Base-by-base conservation (phyloP, 2,113 vertebrate species). In the Anser cygnoides region DNA sequence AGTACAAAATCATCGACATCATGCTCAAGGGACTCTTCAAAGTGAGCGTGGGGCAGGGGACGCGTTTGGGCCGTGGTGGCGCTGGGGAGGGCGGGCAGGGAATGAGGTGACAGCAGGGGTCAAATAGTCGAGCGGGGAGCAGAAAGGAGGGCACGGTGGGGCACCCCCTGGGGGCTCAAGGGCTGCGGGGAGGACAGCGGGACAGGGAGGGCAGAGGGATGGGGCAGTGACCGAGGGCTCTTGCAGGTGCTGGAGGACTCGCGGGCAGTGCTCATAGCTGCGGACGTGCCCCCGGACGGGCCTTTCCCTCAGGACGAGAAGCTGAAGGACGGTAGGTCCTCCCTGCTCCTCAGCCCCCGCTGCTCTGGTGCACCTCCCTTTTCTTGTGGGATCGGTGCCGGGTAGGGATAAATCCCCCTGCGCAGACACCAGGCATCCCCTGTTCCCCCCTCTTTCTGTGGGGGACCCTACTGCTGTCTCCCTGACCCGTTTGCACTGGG, bases 21-120 rank as follows among this genome's bases (percentile, higher is more conserved):
- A 99, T 99, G 99, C 98, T 99, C 87, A 99, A 99, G 96, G 99
- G 99, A 26, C 98, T 99, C 59, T 99, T 99, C 94, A 99, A 99
- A 99, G 99, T 99, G 84, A 92, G 94, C 33, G 31, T 68, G 39
- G 52, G 9, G 1, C 20, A 14, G 62, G 26, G 59, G 37, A 29
- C 25, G 26, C 16, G 25, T 29, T 52, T 37, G n/a, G 18, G 18
- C 25, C 18, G 3, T n/a, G 35, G n/a, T 71, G 76, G 39, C 3
- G 28, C 33, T 17, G 9, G 33, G 41, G 43, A 41, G 25, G 23
- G n/a, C 13, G 57, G 39, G 62, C 71, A 71, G 54, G 39, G 52
- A 25, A 58, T 13, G 39, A 11, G 20, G 44, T 9, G 31, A 41
- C 29, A 90, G 66, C 9, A 3, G 79, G 54, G 29, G 12, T 28